Percentiles rank a stretch among this genome's conserved stretches.
Evolutionary conservation across 2,113 vertebrate species (phyloP).

Genomic region (Tinamus guttatus): DNA sequence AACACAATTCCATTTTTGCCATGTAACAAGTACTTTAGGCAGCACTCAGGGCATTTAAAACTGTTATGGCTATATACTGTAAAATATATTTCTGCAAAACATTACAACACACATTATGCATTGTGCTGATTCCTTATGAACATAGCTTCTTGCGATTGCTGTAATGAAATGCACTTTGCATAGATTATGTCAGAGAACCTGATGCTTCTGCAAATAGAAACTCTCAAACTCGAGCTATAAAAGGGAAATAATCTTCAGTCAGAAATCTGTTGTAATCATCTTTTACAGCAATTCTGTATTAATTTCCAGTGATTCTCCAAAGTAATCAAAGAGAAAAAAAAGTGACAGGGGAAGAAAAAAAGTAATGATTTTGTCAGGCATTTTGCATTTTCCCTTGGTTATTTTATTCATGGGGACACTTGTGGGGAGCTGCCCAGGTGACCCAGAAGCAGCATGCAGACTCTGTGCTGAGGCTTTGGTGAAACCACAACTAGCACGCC

Average conservation of each 20-base stretch:
- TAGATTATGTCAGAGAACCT: neutral
- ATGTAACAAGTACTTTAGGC: neutral
- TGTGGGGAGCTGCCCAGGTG: neutral
- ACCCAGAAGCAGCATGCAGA: neutral
- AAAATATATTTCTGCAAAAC: neutral
- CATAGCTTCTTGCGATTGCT: constrained; percentile 1
- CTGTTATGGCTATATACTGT: neutral
- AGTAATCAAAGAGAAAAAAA: neutral
- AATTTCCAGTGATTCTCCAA: neutral
- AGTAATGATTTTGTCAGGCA: neutral
- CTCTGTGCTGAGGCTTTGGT: neutral
- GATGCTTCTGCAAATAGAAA: constrained; percentile 1
- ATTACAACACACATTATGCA: neutral
- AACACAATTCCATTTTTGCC: neutral
- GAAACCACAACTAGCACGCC: neutral
- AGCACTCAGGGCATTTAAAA: neutral
- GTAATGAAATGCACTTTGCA: constrained; percentile 10
- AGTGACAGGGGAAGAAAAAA: neutral
- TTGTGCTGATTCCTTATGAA: neutral
- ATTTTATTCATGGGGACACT: neutral
- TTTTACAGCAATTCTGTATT: neutral
- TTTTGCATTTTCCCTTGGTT: neutral
- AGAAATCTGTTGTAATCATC: neutral
- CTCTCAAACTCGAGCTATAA: neutral
- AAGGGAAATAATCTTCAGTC: neutral